These are phyloP conservation scores for Acanthurus leucopareius DNA, from an alignment of 2,797 vertebrate species.

Conservation along the genomic window DNA sequence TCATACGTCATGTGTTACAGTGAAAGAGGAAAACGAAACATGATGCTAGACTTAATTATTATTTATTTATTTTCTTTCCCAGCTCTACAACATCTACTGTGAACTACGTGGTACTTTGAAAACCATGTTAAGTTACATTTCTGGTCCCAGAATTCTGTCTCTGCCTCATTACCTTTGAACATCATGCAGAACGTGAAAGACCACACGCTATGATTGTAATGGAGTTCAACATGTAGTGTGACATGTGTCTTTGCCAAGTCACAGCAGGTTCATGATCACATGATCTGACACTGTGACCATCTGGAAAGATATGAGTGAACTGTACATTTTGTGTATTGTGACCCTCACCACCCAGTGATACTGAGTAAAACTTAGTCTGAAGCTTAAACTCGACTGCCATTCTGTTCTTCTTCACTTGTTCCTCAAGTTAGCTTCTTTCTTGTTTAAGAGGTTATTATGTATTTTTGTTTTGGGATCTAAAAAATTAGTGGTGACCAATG, in stretches of 20 bases:
- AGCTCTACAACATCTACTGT: background rate
- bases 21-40: background rate
- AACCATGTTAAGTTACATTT: background rate
- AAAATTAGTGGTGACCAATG: background rate
- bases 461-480: background rate
- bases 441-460: background rate
- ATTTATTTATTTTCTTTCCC: background rate
- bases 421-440: background rate
- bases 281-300: slow-evolving; percentile 30
- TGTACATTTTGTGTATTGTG: background rate
- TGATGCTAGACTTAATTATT: background rate
- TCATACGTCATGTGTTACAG: background rate
- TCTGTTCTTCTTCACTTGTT: background rate
- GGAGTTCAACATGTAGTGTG: background rate
- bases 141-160: background rate
- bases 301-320: slow-evolving; percentile 9
- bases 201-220: background rate
- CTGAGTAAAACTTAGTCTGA: too few relatives aligned
- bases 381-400: background rate
- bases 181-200: background rate
- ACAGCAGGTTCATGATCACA: slow-evolving; percentile 8
- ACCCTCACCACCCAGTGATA: background rate
- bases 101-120: background rate
- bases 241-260: slow-evolving; percentile 18
- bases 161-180: slow-evolving; percentile 4